Evolutionary conservation across 2,888 invertebrate species (phyloP).

Genomic region (Odontocolon sp.): DNA sequence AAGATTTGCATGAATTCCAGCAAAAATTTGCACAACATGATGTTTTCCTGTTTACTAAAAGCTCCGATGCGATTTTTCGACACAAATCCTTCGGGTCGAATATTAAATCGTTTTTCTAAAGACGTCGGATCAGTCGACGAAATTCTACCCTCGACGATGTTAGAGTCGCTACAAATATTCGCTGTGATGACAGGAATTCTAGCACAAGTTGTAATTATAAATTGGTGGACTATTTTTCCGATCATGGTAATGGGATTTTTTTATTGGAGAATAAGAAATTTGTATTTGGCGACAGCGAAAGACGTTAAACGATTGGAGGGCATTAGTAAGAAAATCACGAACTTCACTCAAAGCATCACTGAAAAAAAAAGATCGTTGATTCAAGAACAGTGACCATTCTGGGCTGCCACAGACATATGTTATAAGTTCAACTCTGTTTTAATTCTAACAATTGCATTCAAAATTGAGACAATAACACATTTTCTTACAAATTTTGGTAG

Average conservation of each 20-base stretch:
- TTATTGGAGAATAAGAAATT: conserved; percentile 85
- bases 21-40: conserved; percentile 87
- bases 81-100: conserved; percentile 90
- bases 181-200: conserved; percentile 88
- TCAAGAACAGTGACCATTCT: too few relatives aligned
- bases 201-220: conserved; percentile 87
- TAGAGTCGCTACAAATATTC: conserved; percentile 86
- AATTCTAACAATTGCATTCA: too few relatives aligned
- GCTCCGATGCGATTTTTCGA: conserved; percentile 93
- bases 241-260: conserved; percentile 84
- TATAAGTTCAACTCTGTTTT: too few relatives aligned
- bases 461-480: too few relatives aligned
- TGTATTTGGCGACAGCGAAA: conserved; percentile 88
- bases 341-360: too few relatives aligned
- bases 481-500: too few relatives aligned
- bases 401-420: too few relatives aligned
- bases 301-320: conserved; percentile 87
- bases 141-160: conserved; percentile 85
- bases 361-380: neutral
- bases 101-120: conserved; percentile 92
- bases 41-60: conserved; percentile 89
- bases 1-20: conserved; percentile 89
- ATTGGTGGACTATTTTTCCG: conserved; percentile 86
- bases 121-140: conserved; percentile 92
- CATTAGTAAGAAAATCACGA: conserved; percentile 78